Conservation (phyloP, 2,797 vertebrate genomes). For the Manis crassicaudata region DNA sequence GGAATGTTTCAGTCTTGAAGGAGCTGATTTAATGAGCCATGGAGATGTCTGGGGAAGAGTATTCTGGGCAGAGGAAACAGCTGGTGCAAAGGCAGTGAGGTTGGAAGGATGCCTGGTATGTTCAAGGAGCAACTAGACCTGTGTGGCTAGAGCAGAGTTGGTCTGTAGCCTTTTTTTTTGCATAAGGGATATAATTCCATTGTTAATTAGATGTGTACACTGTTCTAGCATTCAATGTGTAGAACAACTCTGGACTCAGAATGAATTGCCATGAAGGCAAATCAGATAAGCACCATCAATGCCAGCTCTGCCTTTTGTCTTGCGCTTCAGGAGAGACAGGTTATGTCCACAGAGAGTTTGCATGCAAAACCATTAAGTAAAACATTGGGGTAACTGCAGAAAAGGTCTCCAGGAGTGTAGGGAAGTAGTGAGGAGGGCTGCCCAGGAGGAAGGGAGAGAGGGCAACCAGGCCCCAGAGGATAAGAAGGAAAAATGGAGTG, state of each 20-base stretch:
- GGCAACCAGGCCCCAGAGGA: too few relatives aligned
- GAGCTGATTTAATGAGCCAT: background rate
- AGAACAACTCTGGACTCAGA: background rate
- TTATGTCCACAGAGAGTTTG: background rate
- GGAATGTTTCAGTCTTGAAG: background rate
- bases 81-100: background rate
- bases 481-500: background rate
- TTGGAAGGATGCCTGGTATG: background rate
- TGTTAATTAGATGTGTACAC: background rate
- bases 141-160: background rate
- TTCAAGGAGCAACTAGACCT: background rate
- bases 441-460: background rate
- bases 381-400: background rate
- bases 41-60: background rate
- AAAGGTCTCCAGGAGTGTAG: background rate
- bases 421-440: background rate
- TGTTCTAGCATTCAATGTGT: background rate
- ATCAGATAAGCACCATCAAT: background rate
- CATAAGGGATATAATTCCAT: background rate
- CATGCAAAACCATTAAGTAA: background rate
- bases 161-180: background rate
- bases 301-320: background rate
- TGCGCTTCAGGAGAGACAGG: background rate
- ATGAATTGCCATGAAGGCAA: background rate
- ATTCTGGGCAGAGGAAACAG: background rate